Evolutionary conservation across 1,140 invertebrate genomes (phyloP), one percentile per base, ranked within the genome.

Genomic region (Drosophila hydei): DNA sequence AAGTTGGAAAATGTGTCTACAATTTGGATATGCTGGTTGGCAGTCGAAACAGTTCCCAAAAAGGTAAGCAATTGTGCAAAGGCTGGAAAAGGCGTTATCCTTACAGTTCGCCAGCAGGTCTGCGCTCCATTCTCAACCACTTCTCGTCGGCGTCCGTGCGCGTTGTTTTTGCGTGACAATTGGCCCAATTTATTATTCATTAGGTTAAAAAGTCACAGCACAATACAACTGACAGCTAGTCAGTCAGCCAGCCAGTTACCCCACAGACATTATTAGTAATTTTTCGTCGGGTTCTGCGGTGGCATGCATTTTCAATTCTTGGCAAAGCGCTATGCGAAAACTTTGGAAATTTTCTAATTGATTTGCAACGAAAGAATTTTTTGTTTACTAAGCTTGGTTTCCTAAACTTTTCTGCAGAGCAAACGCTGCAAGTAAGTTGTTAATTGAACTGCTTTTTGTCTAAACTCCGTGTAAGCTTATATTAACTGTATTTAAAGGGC

Each of bases 111-210:
- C 54, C 62, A 23, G 33, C 38, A 55, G 54, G 9, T 33, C 30
- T 2, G 12, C 38, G 16, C 38, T 18, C 14, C 38, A 42, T 16
- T 16, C 14, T 27, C 40, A 5, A 58, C 9, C 8, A 25, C 23
- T n/a, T 30, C 11, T 62, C 2, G 21, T 36, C 19, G 30, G 14
- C 27, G 47, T 36, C 23, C 6, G 12, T 25, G 36, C 45, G 77
- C 72, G 69, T 81, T 87, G 81, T 88, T 87, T 80, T 87, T 88
- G 78, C 78, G 83, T 87, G 83, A 88, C 83, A 87, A 87, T 87
- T 83, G 83, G 75, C 68, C 83, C 75, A 83, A 87, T 87, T 83
- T 87, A 87, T 87, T 78, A 87, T 87, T 87, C 83, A 87, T 87
- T 88, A 87, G 83, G 78, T 88, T 87, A 83, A 87, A 87, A 87